These are phyloP conservation scores for Syngnathus floridae DNA, from an alignment of 2,113 vertebrate genomes.

Conservation along the genomic window DNA sequence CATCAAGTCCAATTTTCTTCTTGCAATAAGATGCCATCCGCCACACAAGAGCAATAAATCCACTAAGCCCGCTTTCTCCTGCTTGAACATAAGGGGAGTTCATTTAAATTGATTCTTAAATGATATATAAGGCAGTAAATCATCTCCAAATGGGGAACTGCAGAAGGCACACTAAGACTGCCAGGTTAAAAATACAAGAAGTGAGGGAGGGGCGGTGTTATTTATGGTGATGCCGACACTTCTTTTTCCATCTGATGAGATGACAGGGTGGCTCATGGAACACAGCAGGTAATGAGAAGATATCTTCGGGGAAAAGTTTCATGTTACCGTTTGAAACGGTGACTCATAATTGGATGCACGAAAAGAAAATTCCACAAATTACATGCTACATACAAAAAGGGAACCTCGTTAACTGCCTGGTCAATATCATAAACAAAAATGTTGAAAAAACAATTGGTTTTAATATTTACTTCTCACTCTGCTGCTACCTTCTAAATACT, in stretches of 20 bases:
- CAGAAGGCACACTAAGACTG: constrained; percentile 26
- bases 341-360: constrained; percentile 27
- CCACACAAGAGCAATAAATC: constrained; percentile 25
- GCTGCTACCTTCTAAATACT: constrained; percentile 8
- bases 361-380: constrained; percentile 9
- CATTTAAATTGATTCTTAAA: constrained; percentile 56
- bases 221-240: constrained; percentile 51
- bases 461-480: not conserved
- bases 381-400: not conserved
- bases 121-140: constrained; percentile 55
- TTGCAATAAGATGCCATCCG: constrained; percentile 13
- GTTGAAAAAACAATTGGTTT: not conserved
- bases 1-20: constrained; percentile 27
- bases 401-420: not conserved
- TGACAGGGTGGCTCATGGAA: constrained; percentile 24
- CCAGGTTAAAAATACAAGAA: constrained; percentile 28
- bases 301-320: constrained; percentile 42
- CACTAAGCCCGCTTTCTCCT: constrained; percentile 24
- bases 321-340: constrained; percentile 47
- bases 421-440: not conserved
- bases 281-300: constrained; percentile 46
- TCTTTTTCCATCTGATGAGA: constrained; percentile 46
- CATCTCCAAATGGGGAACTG: constrained; percentile 19
- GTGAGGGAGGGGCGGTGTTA: constrained; percentile 28
- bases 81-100: constrained; percentile 37